These are phyloP conservation scores for Lutjanus campechanus DNA, from an alignment of 2,797 vertebrate genomes.

Conservation along the genomic window DNA sequence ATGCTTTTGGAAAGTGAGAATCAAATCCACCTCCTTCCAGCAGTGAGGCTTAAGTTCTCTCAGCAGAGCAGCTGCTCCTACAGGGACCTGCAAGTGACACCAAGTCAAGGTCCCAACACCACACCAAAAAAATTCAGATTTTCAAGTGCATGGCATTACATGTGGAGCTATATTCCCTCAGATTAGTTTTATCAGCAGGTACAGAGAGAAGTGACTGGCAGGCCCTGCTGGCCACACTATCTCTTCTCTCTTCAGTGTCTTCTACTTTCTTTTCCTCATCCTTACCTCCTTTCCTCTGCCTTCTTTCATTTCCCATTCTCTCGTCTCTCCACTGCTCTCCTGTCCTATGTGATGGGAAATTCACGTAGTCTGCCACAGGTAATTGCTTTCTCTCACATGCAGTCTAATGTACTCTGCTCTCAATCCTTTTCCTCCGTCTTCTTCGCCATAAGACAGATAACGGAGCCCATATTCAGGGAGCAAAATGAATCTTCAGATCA, in stretches of 20 bases:
- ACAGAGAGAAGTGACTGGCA: constrained; percentile 48
- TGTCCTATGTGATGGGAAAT: constrained; percentile 51
- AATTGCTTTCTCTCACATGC: constrained; percentile 63
- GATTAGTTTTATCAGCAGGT: constrained; percentile 54
- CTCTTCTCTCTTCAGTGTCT: constrained; percentile 17
- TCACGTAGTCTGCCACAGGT: constrained; percentile 43
- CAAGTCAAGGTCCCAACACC: constrained; percentile 32
- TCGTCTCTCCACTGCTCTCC: constrained; percentile 38
- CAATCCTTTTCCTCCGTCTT: constrained; percentile 16
- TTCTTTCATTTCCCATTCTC: constrained; percentile 24
- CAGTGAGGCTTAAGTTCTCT: constrained; percentile 5
- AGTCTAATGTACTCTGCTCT: constrained; percentile 44
- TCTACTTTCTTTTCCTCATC: constrained; percentile 10
- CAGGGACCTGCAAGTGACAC: constrained; percentile 28
- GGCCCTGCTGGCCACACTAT: constrained; percentile 12
- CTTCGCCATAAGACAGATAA: constrained; percentile 22
- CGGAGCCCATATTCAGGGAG: constrained; percentile 8
- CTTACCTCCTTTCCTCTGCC: not conserved
- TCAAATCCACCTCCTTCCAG: constrained; percentile 13
- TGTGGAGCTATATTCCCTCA: constrained; percentile 35
- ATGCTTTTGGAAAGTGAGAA: constrained; percentile 10
- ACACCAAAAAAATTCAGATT: constrained; percentile 1
- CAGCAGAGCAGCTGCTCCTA: constrained; percentile 15
- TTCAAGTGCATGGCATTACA: constrained; percentile 38
- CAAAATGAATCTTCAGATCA: constrained; percentile 21